phyloP scores from a whole-genome alignment of 2,113 vertebrate genomes.

The Pachycephala philippinensis region DNA sequence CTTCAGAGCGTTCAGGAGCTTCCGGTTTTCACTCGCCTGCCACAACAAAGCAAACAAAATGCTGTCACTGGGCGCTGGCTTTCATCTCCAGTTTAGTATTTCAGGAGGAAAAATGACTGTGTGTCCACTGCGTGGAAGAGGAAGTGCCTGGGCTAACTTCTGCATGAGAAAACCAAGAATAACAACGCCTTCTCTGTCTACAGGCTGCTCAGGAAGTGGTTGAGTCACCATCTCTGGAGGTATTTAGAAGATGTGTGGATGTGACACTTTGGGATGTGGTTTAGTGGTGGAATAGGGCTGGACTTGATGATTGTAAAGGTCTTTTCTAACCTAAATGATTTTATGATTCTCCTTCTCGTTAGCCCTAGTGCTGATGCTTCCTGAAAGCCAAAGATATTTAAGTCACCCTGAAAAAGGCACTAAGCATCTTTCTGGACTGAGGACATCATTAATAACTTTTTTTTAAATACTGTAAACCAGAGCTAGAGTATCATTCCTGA shows the following conservation, averaged over 20 bases:
- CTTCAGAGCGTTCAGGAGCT: slow-evolving; percentile 82
- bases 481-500: neutral
- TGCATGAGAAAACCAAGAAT: neutral
- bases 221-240: neutral
- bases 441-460: neutral
- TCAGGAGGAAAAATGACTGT: neutral
- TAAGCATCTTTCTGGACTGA: neutral
- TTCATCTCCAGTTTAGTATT: neutral
- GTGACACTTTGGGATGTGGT: neutral
- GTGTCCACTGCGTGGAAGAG: neutral
- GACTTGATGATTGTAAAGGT: neutral
- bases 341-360: neutral
- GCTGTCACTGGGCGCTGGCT: neutral
- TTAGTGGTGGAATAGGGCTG: neutral
- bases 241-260: neutral
- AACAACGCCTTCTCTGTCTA: neutral
- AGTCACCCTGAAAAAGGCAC: neutral
- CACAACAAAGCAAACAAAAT: neutral
- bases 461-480: neutral
- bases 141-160: neutral
- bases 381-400: neutral
- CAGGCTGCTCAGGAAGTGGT: neutral
- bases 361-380: neutral
- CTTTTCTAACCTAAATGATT: neutral
- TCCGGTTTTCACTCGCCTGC: slow-evolving; percentile 85